Conservation (phyloP, 2,888 invertebrate species). For the Portevinia maculata region DNA sequence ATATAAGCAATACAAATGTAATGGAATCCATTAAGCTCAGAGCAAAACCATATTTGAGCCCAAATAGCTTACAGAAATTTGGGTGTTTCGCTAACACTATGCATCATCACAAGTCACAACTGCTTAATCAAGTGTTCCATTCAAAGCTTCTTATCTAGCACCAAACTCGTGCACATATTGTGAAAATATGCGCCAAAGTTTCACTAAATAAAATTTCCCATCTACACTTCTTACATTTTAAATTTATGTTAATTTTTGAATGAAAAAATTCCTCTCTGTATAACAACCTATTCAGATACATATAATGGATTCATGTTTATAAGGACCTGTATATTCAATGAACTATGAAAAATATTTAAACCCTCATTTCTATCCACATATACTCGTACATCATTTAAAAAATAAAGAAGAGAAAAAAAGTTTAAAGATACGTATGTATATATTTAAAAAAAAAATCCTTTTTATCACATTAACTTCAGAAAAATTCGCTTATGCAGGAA, state of each 20-base stretch:
- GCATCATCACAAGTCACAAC: slow-evolving; percentile 17
- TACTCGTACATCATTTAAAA: no score
- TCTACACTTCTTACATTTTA: slow-evolving; percentile 26
- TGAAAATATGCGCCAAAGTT: neutral
- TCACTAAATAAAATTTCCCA: slow-evolving; percentile 1
- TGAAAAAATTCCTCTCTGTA: slow-evolving; percentile 9
- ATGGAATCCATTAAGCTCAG: no score
- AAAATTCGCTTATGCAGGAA: slow-evolving; percentile 50
- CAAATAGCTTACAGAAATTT: no score
- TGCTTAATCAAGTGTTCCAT: slow-evolving; percentile 32
- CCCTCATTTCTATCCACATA: slow-evolving; percentile 13
- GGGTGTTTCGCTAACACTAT: no score
- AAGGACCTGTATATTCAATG: slow-evolving; percentile 57
- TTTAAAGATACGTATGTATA: neutral
- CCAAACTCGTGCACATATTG: slow-evolving; percentile 6
- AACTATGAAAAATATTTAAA: slow-evolving; percentile 59
- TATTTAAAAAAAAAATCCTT: slow-evolving; percentile 40
- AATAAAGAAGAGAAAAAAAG: slow-evolving; percentile 2
- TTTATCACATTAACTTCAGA: slow-evolving; percentile 56
- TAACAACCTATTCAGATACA: slow-evolving; percentile 53
- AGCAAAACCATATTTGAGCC: no score
- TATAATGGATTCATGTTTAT: slow-evolving; percentile 60
- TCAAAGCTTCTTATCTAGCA: slow-evolving; percentile 22
- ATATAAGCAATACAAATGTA: no score
- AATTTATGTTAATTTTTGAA: slow-evolving; percentile 48